Conservation (phyloP, 2,888 invertebrate genomes). For the Drepanosiphum platanoidis region DNA sequence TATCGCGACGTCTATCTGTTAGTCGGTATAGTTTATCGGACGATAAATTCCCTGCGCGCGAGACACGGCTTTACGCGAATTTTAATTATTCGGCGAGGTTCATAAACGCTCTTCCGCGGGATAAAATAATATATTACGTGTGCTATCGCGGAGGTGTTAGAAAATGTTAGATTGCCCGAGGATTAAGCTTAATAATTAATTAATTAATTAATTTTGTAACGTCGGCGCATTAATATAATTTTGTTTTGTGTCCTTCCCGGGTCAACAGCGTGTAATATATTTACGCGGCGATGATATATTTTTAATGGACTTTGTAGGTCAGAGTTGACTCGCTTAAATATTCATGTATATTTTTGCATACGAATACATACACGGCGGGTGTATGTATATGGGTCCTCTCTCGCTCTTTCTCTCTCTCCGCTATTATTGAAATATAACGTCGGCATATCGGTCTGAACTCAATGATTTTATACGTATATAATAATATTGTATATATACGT, state of each 20-base stretch:
- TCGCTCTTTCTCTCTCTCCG: background rate
- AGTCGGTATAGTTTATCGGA: no score
- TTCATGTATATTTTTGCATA: background rate
- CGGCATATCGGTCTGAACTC: background rate
- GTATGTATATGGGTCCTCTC: no score
- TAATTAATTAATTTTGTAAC: constrained; percentile 25
- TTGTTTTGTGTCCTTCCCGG: background rate
- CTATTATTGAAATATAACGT: background rate
- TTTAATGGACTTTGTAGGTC: background rate
- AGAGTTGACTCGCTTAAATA: background rate
- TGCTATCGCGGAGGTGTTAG: background rate
- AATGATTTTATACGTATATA: background rate
- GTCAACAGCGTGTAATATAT: background rate
- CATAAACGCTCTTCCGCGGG: background rate
- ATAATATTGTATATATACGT: no score
- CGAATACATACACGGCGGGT: background rate
- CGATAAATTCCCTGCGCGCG: no score
- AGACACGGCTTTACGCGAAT: no score
- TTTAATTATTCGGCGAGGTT: background rate
- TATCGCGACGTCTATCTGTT: no score
- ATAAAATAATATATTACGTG: background rate
- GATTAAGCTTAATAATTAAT: constrained; percentile 18
- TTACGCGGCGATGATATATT: background rate
- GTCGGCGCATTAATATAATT: background rate
- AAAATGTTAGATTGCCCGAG: background rate